Evolutionary conservation across 2,797 vertebrate genomes (phyloP).

Genomic region (Loriculus beryllinus): DNA sequence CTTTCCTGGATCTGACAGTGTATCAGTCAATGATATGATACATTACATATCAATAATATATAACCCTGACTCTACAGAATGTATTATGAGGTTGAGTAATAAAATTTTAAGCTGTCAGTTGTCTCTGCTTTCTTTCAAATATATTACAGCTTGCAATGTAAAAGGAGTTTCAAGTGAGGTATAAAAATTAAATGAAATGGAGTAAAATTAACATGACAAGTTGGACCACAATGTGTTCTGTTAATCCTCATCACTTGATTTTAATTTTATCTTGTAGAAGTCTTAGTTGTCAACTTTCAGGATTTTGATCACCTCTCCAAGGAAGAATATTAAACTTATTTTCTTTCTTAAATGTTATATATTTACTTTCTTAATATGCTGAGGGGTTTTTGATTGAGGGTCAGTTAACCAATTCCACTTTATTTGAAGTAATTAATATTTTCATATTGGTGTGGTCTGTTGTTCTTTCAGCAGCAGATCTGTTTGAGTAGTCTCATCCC

Average conservation of each 20-base stretch:
- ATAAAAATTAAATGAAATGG: conserved; percentile 12
- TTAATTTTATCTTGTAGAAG: conserved; percentile 9
- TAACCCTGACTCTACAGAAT: neutral
- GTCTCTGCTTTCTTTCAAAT: neutral
- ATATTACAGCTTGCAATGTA: neutral
- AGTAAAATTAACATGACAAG: conserved; percentile 19
- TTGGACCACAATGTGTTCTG: neutral
- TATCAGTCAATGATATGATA: neutral
- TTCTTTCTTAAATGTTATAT: neutral
- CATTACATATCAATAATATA: neutral
- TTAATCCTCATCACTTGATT: conserved; percentile 31
- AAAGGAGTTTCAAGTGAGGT: neutral
- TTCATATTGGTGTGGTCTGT: neutral
- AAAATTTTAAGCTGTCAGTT: neutral
- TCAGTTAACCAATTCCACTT: neutral
- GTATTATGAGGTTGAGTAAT: neutral
- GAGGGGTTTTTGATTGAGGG: neutral
- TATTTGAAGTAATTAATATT: neutral
- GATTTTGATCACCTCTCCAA: conserved; percentile 15
- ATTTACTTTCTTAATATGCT: neutral
- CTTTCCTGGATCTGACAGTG: neutral
- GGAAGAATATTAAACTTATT: neutral
- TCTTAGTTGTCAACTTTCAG: neutral
- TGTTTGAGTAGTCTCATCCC: neutral
- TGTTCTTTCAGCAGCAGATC: neutral